Evolutionary conservation across 2,888 invertebrate species (phyloP).

Genomic region (Villa cingulata): DNA sequence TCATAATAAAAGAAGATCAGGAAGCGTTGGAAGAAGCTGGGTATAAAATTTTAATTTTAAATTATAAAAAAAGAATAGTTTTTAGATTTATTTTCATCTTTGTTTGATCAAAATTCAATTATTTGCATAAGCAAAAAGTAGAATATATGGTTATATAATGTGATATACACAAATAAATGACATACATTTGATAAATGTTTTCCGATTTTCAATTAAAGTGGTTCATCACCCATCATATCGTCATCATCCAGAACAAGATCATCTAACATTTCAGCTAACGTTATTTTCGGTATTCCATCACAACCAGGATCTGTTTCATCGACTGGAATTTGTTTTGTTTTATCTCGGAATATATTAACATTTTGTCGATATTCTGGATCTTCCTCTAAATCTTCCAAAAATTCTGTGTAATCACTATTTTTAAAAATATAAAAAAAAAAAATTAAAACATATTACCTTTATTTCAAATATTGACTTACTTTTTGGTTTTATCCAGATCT

Average conservation of each 20-base stretch:
- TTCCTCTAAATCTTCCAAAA: constrained; percentile 94
- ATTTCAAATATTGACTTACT: constrained; percentile 31
- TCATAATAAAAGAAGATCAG: constrained; percentile 30
- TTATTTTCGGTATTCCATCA: constrained; percentile 62
- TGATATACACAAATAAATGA: too few species aligned
- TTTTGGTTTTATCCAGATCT: constrained; percentile 47
- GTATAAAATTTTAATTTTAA: constrained; percentile 23
- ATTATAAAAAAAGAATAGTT: too few species aligned
- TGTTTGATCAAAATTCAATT: too few species aligned
- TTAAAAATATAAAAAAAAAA: too few species aligned
- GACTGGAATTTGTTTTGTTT: constrained; percentile 37
- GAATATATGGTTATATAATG: too few species aligned
- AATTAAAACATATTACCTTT: constrained; percentile 12
- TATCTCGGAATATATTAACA: constrained; percentile 77
- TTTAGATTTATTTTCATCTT: too few species aligned
- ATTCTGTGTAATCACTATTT: constrained; percentile 86
- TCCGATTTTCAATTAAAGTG: neutral
- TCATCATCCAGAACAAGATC: constrained; percentile 71
- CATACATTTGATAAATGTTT: too few species aligned
- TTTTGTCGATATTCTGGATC: constrained; percentile 79
- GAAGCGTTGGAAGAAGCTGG: constrained; percentile 34
- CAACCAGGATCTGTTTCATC: constrained; percentile 45
- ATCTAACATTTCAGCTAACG: constrained; percentile 86
- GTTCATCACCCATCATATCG: constrained; percentile 49
- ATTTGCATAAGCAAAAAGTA: too few species aligned